Evolutionary conservation across 2,888 invertebrate genomes (phyloP).

Genomic region (Hermodice carunculata): DNA sequence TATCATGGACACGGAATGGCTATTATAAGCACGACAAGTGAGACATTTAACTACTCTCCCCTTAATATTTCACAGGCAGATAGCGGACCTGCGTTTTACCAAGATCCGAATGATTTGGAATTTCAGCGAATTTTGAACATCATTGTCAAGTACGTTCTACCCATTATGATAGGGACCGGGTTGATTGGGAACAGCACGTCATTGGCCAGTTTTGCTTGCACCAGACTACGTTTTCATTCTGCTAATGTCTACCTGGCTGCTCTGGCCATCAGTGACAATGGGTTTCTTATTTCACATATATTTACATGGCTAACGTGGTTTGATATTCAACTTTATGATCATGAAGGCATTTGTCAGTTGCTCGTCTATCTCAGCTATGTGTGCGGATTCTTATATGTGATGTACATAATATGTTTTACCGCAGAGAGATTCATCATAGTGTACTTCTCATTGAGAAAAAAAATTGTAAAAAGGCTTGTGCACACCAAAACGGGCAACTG

Average conservation of each 20-base stretch:
- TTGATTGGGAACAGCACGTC: conserved; percentile 6
- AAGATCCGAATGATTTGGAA: too few relatives aligned
- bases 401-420: conserved; percentile 3
- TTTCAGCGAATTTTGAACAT: neutral
- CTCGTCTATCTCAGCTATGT: neutral
- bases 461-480: neutral
- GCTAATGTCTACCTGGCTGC: conserved; percentile 4
- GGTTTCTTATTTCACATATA: neutral
- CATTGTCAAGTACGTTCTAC: neutral
- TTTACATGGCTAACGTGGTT: conserved; percentile 8
- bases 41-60: too few relatives aligned
- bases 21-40: too few relatives aligned
- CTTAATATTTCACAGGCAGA: too few relatives aligned
- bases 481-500: neutral
- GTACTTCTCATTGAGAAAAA: neutral
- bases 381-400: conserved; percentile 4
- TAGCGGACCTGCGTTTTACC: too few relatives aligned
- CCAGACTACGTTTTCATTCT: neutral
- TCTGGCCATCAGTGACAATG: conserved; percentile 9
- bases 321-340: neutral
- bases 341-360: neutral
- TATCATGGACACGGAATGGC: too few relatives aligned
- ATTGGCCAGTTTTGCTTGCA: neutral
- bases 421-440: conserved; percentile 4
- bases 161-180: neutral